Evolutionary conservation across 2,888 invertebrate species (phyloP).

Genomic region (Actias luna): DNA sequence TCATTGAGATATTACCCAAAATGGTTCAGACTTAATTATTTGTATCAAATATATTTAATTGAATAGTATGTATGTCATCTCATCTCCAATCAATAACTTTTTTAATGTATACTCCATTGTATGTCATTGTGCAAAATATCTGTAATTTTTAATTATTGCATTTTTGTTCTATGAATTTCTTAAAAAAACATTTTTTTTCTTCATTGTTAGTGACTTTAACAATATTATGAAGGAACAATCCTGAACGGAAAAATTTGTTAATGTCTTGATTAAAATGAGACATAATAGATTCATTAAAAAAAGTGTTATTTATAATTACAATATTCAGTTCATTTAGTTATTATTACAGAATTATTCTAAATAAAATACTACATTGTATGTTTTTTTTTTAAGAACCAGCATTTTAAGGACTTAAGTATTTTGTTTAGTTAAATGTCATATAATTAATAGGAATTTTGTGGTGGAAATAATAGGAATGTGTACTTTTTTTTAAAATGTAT

Average conservation of each 20-base stretch:
- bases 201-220: slow-evolving; percentile 14
- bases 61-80: not conserved
- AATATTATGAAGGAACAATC: too few species aligned
- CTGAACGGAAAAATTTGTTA: too few species aligned
- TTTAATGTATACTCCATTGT: not conserved
- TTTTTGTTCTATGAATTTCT: not conserved
- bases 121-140: not conserved
- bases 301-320: not conserved
- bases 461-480: too few species aligned
- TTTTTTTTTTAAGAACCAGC: not conserved
- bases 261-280: too few species aligned
- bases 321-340: not conserved
- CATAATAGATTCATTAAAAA: too few species aligned
- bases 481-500: not conserved
- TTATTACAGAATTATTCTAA: not conserved
- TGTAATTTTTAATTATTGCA: not conserved
- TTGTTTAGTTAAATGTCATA: not conserved
- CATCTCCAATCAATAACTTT: not conserved
- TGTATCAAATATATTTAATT: not conserved
- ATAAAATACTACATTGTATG: not conserved
- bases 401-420: not conserved
- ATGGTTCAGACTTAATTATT: not conserved
- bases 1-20: not conserved
- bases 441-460: not conserved
- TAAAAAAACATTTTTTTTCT: not conserved